Conservation (phyloP, 2,113 vertebrate species). For the Oreochromis spilurus region DNA sequence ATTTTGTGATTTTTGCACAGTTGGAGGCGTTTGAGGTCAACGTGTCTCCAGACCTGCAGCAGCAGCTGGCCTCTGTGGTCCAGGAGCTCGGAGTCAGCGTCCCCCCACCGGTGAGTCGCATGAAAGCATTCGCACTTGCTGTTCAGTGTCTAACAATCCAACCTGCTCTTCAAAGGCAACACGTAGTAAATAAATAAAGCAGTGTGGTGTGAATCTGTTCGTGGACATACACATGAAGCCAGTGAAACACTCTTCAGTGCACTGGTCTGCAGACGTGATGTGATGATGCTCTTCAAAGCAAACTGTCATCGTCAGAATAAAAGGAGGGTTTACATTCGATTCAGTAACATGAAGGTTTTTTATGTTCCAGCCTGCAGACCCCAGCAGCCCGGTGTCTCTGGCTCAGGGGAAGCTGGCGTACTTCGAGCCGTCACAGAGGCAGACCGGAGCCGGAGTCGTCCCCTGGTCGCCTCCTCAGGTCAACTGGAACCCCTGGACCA, state of each 20-base stretch:
- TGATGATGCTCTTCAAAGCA: not conserved
- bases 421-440: slow-evolving; percentile 88
- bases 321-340: accelerated
- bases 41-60: slow-evolving; percentile 77
- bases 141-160: not conserved
- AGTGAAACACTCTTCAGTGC: not conserved
- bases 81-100: slow-evolving; percentile 80
- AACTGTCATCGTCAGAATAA: not conserved
- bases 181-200: not conserved
- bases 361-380: slow-evolving; percentile 74
- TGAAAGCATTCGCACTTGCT: accelerated
- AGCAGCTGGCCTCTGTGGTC: slow-evolving; percentile 71
- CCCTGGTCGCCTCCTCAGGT: slow-evolving; percentile 96
- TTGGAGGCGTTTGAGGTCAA: slow-evolving; percentile 83
- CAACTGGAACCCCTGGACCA: slow-evolving; percentile 99
- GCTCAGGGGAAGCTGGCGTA: slow-evolving; percentile 84
- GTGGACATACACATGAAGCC: not conserved
- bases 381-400: slow-evolving; percentile 74
- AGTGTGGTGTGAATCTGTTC: accelerated
- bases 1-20: slow-evolving; percentile 54
- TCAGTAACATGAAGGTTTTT: accelerated
- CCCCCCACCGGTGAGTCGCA: slow-evolving; percentile 62
- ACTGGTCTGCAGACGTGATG: not conserved
- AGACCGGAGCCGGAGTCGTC: slow-evolving; percentile 81
- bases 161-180: accelerated